Percentiles rank a stretch among this genome's conserved stretches.
These are phyloP conservation scores for Carassius carassius DNA, from an alignment of 2,113 vertebrate genomes.

Conservation along the genomic window DNA sequence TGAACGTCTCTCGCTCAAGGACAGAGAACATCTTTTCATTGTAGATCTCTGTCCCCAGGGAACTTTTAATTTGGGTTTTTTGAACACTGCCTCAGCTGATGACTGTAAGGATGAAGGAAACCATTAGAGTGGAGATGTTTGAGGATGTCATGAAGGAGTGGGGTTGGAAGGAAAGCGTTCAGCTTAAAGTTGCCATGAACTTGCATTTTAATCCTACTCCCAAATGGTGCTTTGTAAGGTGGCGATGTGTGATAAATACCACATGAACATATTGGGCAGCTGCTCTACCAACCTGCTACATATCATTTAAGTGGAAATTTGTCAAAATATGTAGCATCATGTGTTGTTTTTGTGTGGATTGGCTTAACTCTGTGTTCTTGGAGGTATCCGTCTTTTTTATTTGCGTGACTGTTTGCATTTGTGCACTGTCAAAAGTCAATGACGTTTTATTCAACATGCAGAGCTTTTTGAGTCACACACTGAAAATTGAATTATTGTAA, in stretches of 20 bases:
- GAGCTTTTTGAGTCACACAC: neutral
- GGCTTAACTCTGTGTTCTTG: neutral
- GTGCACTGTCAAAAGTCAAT: neutral
- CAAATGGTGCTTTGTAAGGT: conserved; percentile 24
- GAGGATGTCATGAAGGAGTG: neutral
- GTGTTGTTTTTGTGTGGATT: neutral
- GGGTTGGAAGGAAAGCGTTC: neutral
- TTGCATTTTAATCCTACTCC: conserved; percentile 10
- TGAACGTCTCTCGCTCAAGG: neutral
- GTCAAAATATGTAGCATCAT: neutral
- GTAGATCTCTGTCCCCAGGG: conserved; percentile 2
- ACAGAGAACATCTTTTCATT: neutral
- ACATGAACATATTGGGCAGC: conserved; percentile 13
- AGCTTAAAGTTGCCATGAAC: neutral
- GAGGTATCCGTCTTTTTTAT: conserved; percentile 1
- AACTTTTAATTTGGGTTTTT: neutral
- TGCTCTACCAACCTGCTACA: conserved; percentile 26
- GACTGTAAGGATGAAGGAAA: neutral
- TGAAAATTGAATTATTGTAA: neutral
- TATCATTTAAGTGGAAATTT: conserved; percentile 3
- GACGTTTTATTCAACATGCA: neutral
- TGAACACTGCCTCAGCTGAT: neutral
- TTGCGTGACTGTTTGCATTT: neutral
- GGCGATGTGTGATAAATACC: conserved; percentile 19
- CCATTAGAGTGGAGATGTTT: conserved; percentile 16